phyloP scores from a whole-genome alignment of 1,140 invertebrate genomes.

The Venturia canescens region DNA sequence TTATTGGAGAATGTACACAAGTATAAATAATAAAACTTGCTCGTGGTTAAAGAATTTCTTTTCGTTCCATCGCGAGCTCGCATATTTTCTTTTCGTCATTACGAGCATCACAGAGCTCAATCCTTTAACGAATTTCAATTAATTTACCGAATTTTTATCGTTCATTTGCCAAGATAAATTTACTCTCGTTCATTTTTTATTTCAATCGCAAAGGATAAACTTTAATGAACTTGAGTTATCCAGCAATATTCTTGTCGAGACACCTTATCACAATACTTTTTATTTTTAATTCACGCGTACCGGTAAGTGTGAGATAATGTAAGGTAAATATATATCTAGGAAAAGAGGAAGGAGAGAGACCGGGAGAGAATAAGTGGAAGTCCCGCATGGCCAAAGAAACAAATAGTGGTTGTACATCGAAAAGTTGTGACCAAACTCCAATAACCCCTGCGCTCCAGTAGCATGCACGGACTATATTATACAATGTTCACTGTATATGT shows the following conservation, averaged over 20 bases:
- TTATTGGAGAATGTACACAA: constrained; percentile 21
- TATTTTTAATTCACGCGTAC: constrained; percentile 54
- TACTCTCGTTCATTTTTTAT: no score
- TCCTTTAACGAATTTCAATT: no score
- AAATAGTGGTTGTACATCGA: constrained; percentile 53
- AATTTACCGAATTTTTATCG: no score
- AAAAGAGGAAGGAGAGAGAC: background rate
- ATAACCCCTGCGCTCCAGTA: constrained; percentile 47
- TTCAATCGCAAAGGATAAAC: background rate
- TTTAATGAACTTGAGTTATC: constrained; percentile 50
- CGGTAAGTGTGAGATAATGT: constrained; percentile 9
- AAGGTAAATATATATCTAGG: background rate
- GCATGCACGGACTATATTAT: constrained; percentile 33
- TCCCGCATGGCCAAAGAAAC: constrained; percentile 28
- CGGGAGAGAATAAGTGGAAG: constrained; percentile 23
- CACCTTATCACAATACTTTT: constrained; percentile 57
- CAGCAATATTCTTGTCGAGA: constrained; percentile 42
- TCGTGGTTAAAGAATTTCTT: background rate
- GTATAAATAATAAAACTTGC: constrained; percentile 32
- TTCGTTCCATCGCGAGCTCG: background rate
- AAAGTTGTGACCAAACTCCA: constrained; percentile 57
- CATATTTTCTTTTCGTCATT: background rate
- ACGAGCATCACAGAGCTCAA: background rate
- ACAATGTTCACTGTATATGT: constrained; percentile 12
- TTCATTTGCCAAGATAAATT: no score